Conservation (phyloP, 2,888 invertebrate species). For the Plusia festucae region DNA sequence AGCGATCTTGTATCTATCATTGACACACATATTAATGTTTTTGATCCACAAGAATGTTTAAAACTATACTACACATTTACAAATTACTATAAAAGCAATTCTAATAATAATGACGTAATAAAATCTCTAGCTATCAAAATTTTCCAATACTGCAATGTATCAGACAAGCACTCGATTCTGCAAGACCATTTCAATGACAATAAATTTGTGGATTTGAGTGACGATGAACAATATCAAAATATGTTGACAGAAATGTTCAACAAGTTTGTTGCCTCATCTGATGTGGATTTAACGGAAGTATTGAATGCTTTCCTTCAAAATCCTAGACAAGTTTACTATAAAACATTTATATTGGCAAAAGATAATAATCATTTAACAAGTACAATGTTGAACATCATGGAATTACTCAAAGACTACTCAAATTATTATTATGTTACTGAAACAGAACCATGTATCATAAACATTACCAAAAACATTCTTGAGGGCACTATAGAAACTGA, state of each 20-base stretch:
- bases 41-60: conserved; percentile 68
- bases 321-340: conserved; percentile 73
- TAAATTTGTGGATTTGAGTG: conserved; percentile 66
- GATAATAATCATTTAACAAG: conserved; percentile 75
- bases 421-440: conserved; percentile 76
- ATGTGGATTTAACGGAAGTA: conserved; percentile 71
- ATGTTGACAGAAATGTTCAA: conserved; percentile 78
- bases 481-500: conserved; percentile 66
- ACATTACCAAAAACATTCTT: conserved; percentile 66
- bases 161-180: conserved; percentile 69
- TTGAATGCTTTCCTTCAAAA: conserved; percentile 78
- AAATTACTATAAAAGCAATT: conserved; percentile 57
- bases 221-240: conserved; percentile 65
- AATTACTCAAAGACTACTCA: conserved; percentile 71
- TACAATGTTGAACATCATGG: conserved; percentile 77
- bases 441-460: conserved; percentile 76
- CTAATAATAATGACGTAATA: conserved; percentile 61
- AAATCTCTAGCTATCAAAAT: conserved; percentile 68
- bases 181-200: conserved; percentile 71
- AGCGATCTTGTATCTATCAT: conserved; percentile 66
- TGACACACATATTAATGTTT: conserved; percentile 63
- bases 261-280: conserved; percentile 71
- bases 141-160: conserved; percentile 69
- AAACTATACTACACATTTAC: conserved; percentile 67
- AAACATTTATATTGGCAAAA: conserved; percentile 74